These are phyloP conservation scores for Drosophila fuyamai DNA, from an alignment of 1,140 invertebrate species.

Conservation along the genomic window DNA sequence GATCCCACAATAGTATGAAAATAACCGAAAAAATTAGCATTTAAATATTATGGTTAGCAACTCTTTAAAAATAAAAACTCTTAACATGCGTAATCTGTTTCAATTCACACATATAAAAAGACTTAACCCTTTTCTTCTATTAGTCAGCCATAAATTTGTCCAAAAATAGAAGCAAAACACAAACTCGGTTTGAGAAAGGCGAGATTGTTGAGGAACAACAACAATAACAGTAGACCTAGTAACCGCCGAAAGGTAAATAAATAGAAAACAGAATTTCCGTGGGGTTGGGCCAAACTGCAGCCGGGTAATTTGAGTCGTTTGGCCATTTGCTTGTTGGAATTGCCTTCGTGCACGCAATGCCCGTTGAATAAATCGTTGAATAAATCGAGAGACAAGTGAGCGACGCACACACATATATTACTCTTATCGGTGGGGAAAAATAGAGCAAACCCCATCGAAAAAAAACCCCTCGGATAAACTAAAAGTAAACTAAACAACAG, in stretches of 20 bases:
- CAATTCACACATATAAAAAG: conserved; percentile 4
- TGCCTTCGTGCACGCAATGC: conserved; percentile 58
- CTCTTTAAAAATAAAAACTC: too few relatives aligned
- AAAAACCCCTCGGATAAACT: conserved; percentile 32
- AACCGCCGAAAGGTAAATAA: conserved; percentile 61
- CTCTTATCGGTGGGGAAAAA: conserved; percentile 66
- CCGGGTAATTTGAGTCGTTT: conserved; percentile 63
- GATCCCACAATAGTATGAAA: too few relatives aligned
- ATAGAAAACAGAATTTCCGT: conserved; percentile 56
- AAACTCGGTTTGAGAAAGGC: conserved; percentile 3
- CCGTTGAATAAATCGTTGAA: conserved; percentile 47
- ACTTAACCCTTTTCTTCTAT: conserved; percentile 36
- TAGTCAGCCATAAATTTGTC: conserved; percentile 59
- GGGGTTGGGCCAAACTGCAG: conserved; percentile 61
- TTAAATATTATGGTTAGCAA: too few relatives aligned
- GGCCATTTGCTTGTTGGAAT: conserved; percentile 42
- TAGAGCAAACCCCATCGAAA: conserved; percentile 53
- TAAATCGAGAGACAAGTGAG: conserved; percentile 71
- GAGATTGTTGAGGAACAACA: conserved; percentile 4
- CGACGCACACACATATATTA: conserved; percentile 18
- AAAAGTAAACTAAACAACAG: conserved; percentile 66
- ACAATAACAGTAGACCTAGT: conserved; percentile 39
- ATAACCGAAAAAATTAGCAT: too few relatives aligned
- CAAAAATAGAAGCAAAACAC: conserved; percentile 55
- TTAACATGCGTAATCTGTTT: conserved; percentile 8